These are phyloP conservation scores for Rafetus swinhoei DNA, from an alignment of 2,113 vertebrate genomes.

Conservation along the genomic window DNA sequence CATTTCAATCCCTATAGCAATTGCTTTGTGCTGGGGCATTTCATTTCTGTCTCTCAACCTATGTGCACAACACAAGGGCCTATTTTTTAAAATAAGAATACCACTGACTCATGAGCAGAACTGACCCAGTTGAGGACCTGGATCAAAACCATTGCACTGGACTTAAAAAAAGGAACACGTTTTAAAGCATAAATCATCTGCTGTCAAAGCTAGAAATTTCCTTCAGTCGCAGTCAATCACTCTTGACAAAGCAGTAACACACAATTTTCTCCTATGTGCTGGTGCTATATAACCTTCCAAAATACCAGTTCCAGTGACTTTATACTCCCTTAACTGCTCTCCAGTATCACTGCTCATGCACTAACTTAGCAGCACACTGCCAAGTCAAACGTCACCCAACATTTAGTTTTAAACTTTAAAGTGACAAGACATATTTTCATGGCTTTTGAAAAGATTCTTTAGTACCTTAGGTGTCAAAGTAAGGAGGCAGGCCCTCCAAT, in stretches of 20 bases:
- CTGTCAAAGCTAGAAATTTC: not conserved
- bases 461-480: not conserved
- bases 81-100: not conserved
- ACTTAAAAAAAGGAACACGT: not conserved
- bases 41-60: not conserved
- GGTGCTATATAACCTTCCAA: not conserved
- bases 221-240: not conserved
- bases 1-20: not conserved
- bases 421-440: not conserved
- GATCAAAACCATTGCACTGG: not conserved
- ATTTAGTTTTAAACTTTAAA: not conserved
- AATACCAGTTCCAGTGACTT: not conserved
- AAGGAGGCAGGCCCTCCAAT: not conserved
- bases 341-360: not conserved
- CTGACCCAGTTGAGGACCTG: not conserved
- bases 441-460: not conserved
- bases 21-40: not conserved
- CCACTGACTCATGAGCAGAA: not conserved
- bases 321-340: not conserved
- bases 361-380: not conserved
- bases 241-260: not conserved
- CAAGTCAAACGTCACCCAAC: slow-evolving; percentile 12
- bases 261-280: not conserved
- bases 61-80: not conserved
- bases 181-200: not conserved